Percentiles rank a stretch among this genome's conserved stretches.
phyloP scores from a whole-genome alignment of 1,140 invertebrate species.

The Heterodera schachtii region DNA sequence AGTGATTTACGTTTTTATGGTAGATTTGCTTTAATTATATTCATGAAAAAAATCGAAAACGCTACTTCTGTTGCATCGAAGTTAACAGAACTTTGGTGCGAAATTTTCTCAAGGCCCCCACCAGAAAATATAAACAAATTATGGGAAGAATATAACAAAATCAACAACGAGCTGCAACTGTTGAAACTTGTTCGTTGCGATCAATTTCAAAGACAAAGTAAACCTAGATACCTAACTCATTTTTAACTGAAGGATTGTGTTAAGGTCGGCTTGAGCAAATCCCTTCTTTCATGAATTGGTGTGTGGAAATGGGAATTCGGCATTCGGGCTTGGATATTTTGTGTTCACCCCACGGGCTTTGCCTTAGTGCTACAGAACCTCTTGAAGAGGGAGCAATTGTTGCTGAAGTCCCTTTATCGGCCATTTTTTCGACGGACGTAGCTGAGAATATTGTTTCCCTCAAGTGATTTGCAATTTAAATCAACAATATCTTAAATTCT shows the following conservation, averaged over 20 bases:
- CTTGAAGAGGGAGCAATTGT: conserved; percentile 28
- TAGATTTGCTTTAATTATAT: background rate
- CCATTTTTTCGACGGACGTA: conserved; percentile 41
- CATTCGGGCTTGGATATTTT: conserved; percentile 35
- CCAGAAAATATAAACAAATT: conserved; percentile 38
- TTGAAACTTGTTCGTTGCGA: background rate
- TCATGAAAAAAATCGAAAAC: background rate
- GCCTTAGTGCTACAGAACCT: conserved; percentile 28
- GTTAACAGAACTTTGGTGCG: conserved; percentile 37
- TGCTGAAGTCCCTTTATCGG: conserved; percentile 32
- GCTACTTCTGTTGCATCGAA: conserved; percentile 23
- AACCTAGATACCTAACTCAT: background rate
- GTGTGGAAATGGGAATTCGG: conserved; percentile 19
- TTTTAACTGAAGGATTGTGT: background rate
- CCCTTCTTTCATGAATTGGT: conserved; percentile 35
- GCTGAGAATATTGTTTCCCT: conserved; percentile 17
- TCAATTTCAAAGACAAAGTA: conserved; percentile 1
- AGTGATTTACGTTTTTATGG: too few relatives aligned
- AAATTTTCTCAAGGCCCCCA: conserved; percentile 26
- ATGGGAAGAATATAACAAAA: conserved; percentile 44
- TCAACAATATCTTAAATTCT: conserved; percentile 14
- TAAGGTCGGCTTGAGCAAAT: conserved; percentile 35
- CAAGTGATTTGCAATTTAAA: conserved; percentile 20
- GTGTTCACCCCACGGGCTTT: conserved; percentile 22
- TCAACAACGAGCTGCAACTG: conserved; percentile 33